A percentile compares a stretch with the other conserved stretches of the same genome.
These are phyloP conservation scores for Nothura maculosa DNA, from an alignment of 2,797 vertebrate species.

Conservation along the genomic window DNA sequence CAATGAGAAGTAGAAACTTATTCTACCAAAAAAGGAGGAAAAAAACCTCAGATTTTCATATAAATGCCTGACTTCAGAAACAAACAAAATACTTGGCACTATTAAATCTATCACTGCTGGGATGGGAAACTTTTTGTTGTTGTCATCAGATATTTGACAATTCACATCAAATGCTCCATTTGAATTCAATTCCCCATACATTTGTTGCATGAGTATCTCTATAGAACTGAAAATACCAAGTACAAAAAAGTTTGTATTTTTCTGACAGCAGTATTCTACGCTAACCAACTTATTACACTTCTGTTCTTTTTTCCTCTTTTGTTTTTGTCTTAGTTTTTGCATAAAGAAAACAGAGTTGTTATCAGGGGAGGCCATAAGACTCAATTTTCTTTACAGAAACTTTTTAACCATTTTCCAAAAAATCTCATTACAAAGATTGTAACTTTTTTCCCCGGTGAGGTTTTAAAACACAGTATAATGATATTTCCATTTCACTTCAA, in stretches of 20 bases:
- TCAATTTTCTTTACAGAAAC: neutral
- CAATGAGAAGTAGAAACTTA: neutral
- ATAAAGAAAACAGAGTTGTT: neutral
- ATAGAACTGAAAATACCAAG: neutral
- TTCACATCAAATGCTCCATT: neutral
- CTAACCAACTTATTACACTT: neutral
- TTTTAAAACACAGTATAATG: slow-evolving; percentile 18
- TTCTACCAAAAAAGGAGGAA: neutral
- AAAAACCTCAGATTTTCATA: neutral
- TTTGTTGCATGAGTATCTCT: neutral
- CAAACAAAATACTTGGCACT: neutral
- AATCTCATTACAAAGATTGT: neutral
- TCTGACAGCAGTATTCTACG: neutral
- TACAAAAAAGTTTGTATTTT: neutral
- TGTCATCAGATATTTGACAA: neutral
- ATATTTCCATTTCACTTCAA: neutral
- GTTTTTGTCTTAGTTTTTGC: neutral
- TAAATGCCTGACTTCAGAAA: neutral
- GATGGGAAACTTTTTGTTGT: neutral
- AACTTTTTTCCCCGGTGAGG: neutral
- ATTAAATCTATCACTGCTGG: neutral
- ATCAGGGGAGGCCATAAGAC: neutral
- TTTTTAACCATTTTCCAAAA: neutral
- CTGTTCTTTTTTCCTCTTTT: neutral
- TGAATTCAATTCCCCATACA: neutral